phyloP scores from a whole-genome alignment of 2,797 vertebrate species.

The Hipposideros larvatus region DNA sequence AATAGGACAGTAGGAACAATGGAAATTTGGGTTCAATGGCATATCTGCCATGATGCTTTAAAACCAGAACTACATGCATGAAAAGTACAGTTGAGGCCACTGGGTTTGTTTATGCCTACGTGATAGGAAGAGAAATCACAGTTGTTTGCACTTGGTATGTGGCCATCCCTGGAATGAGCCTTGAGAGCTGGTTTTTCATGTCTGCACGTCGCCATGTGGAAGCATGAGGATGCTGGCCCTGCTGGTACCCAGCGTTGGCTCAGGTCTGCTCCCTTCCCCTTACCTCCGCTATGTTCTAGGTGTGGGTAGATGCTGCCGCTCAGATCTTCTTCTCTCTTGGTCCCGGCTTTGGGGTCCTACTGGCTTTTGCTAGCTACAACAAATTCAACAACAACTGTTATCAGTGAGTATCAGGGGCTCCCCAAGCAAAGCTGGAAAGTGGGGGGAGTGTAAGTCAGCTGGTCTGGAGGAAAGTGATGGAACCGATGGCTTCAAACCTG shows the following conservation, averaged over 20 bases:
- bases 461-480: neutral
- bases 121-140: neutral
- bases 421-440: neutral
- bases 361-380: slow-evolving; percentile 99
- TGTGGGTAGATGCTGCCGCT: slow-evolving; percentile 98
- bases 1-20: neutral
- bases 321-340: slow-evolving; percentile 99
- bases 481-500: neutral
- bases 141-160: neutral
- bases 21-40: neutral
- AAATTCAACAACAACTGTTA: slow-evolving; percentile 99
- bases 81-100: neutral
- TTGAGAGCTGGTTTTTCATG: neutral
- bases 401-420: slow-evolving; percentile 91
- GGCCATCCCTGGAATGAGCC: neutral
- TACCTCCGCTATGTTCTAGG: slow-evolving; percentile 88
- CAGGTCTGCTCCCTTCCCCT: neutral
- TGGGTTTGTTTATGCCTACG: neutral
- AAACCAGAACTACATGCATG: neutral
- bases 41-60: neutral
- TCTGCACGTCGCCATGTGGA: fast-evolving
- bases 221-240: neutral
- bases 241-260: fast-evolving
- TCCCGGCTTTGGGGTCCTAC: slow-evolving; percentile 97
- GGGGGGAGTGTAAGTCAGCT: neutral